phyloP scores from a whole-genome alignment of 2,113 vertebrate genomes.

The Daubentonia madagascariensis region DNA sequence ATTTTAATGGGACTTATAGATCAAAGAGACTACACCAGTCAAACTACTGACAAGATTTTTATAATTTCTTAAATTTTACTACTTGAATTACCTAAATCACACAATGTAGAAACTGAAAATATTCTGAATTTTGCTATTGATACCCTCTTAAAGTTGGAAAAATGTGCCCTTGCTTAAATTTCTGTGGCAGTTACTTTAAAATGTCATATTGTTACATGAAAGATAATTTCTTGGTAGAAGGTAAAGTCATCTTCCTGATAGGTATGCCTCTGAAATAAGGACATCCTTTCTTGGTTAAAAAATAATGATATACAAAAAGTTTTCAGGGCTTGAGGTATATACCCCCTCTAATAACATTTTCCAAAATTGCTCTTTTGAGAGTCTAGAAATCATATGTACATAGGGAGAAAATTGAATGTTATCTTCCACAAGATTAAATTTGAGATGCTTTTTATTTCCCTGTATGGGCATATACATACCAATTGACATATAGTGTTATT shows the following conservation, averaged over 20 bases:
- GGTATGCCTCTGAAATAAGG: not conserved
- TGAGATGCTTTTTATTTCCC: not conserved
- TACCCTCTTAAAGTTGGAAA: not conserved
- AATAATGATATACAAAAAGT: not conserved
- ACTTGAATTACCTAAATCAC: not conserved
- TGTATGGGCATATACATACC: not conserved
- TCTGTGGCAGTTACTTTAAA: not conserved
- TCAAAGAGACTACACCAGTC: not conserved
- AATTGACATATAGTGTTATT: not conserved
- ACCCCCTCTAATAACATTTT: not conserved
- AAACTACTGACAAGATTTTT: not conserved
- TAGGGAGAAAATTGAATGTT: not conserved
- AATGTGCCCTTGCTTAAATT: not conserved
- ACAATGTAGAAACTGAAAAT: not conserved
- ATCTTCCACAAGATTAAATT: not conserved
- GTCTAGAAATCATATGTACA: not conserved
- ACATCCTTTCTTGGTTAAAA: not conserved
- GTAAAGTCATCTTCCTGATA: not conserved
- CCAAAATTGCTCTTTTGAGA: not conserved
- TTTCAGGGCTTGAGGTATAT: not conserved
- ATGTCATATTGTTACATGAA: not conserved
- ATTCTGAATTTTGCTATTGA: not conserved
- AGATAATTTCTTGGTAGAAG: not conserved
- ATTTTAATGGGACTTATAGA: not conserved
- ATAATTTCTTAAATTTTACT: conserved; percentile 27